Conservation (phyloP, 2,797 vertebrate genomes). For the Loriculus beryllinus region DNA sequence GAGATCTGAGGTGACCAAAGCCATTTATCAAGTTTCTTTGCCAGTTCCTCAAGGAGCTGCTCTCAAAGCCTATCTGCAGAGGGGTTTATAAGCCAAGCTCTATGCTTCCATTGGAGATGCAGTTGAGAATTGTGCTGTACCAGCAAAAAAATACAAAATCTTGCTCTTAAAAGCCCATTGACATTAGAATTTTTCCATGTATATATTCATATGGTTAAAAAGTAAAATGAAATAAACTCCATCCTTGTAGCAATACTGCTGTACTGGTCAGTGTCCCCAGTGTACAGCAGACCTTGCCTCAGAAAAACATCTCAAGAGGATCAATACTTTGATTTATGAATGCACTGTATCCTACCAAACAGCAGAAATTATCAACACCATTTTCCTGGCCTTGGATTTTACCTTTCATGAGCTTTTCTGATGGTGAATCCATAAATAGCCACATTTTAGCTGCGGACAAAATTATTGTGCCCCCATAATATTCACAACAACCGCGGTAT, state of each 20-base stretch:
- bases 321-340: not conserved
- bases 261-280: not conserved
- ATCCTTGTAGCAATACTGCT: not conserved
- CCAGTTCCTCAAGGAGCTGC: not conserved
- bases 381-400: not conserved
- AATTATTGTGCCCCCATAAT: not conserved
- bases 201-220: not conserved
- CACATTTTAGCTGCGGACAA: not conserved
- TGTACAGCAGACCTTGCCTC: not conserved
- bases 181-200: not conserved
- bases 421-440: not conserved
- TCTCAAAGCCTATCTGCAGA: not conserved
- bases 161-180: not conserved
- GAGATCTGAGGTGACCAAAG: not conserved
- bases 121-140: not conserved
- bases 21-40: not conserved
- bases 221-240: not conserved
- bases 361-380: not conserved
- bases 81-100: not conserved
- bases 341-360: not conserved
- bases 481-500: accelerated
- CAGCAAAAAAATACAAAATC: not conserved
- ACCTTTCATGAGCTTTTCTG: not conserved
- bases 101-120: not conserved
- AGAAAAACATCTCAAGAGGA: not conserved